A percentile compares a stretch with the other conserved stretches of the same genome.
Evolutionary conservation across 2,888 invertebrate species (phyloP).

Genomic region (Stenchaetothrips biformis): DNA sequence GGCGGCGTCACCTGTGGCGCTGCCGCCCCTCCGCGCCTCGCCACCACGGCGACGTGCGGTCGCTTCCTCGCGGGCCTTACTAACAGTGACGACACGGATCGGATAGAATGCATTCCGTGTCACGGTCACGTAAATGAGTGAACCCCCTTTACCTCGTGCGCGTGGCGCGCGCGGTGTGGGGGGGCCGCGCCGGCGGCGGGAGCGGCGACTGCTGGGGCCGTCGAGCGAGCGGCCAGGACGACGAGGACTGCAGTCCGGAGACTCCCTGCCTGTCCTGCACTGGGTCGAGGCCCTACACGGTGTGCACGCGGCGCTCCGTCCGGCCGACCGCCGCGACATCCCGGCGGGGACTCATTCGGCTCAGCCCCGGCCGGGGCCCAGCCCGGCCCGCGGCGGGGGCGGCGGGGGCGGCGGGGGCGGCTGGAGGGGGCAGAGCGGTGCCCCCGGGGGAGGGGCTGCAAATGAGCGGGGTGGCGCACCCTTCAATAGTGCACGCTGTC

Average conservation of each 20-base stretch:
- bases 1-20: neutral
- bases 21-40: neutral
- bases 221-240: neutral
- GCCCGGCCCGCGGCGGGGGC: neutral
- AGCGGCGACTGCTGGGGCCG: neutral
- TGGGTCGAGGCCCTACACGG: neutral
- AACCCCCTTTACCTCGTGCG: too few species aligned
- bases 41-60: too few species aligned
- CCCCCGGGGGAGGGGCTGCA: neutral
- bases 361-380: neutral
- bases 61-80: too few species aligned
- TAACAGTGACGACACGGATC: too few species aligned
- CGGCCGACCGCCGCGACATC: conserved; percentile 14
- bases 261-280: neutral
- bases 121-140: too few species aligned
- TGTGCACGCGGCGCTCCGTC: neutral
- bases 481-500: neutral
- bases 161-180: too few species aligned
- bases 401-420: neutral
- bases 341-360: neutral
- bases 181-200: neutral
- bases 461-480: neutral
- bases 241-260: neutral
- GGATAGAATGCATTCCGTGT: too few species aligned
- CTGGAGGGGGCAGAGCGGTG: neutral